phyloP scores from a whole-genome alignment of 2,113 vertebrate species.

The Hemibagrus wyckioides region DNA sequence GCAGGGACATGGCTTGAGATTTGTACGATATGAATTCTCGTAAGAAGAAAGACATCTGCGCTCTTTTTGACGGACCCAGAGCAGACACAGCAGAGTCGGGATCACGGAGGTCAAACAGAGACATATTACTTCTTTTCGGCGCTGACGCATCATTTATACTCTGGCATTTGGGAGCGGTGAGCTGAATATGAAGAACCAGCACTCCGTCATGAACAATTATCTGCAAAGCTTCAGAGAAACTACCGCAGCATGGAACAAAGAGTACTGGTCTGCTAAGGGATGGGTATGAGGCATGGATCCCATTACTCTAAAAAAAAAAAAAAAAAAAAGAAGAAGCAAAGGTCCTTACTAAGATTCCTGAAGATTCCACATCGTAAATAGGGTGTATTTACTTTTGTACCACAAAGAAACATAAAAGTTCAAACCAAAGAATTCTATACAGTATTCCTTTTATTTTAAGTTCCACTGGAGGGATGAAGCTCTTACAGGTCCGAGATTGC shows the following conservation, averaged over 20 bases:
- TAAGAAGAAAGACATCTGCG: constrained; percentile 26
- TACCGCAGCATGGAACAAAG: neutral
- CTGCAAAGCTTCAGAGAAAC: constrained; percentile 2
- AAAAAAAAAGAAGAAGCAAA: no score
- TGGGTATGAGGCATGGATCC: neutral
- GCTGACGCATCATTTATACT: constrained; percentile 64
- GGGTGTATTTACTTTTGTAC: neutral
- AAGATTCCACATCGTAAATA: neutral
- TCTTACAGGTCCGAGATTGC: neutral
- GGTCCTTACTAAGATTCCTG: neutral
- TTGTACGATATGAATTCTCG: neutral
- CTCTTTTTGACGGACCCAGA: constrained; percentile 13
- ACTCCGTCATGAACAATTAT: constrained; percentile 8
- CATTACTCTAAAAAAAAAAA: neutral
- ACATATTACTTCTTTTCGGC: constrained; percentile 61
- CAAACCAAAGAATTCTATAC: neutral
- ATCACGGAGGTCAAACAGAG: constrained; percentile 54
- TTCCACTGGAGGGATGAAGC: neutral
- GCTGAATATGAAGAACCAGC: constrained; percentile 64
- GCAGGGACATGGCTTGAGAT: neutral
- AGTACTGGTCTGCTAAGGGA: neutral
- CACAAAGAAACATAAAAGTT: no score
- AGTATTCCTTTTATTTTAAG: no score
- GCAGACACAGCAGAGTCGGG: constrained; percentile 28
- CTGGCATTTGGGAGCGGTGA: constrained; percentile 52